A percentile compares a stretch with the other conserved stretches of the same genome.
phyloP scores from a whole-genome alignment of 2,888 invertebrate species.

The Nemapogon koenigi region DNA sequence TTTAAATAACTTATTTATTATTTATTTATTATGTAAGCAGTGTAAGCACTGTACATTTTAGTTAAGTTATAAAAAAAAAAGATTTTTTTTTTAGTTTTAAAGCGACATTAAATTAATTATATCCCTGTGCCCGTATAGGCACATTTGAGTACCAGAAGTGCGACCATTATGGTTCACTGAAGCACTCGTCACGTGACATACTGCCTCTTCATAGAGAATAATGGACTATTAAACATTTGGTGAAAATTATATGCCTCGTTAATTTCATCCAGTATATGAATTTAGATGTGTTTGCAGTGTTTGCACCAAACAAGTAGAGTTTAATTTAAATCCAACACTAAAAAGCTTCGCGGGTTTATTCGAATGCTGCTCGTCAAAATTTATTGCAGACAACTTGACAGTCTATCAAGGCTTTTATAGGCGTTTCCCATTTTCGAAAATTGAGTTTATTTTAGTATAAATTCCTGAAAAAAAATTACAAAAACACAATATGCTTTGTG shows the following conservation, averaged over 20 bases:
- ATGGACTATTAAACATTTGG: constrained; percentile 38
- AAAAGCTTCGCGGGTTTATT: constrained; percentile 4
- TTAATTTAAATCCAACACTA: background rate
- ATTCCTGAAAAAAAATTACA: background rate
- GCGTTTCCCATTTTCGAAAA: constrained; percentile 6
- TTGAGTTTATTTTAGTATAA: background rate
- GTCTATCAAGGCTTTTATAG: constrained; percentile 5
- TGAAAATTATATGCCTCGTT: constrained; percentile 25
- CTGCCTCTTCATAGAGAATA: constrained; percentile 40
- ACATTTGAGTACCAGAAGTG: no score
- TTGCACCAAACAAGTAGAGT: background rate
- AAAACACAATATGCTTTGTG: background rate
- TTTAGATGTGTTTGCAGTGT: background rate
- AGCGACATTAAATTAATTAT: no score
- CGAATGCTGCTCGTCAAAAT: constrained; percentile 4
- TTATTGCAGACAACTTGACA: constrained; percentile 9
- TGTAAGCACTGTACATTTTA: no score
- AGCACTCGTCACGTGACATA: constrained; percentile 37
- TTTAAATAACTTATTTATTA: no score
- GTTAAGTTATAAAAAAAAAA: no score
- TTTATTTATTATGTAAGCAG: no score
- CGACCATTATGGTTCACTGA: constrained; percentile 28
- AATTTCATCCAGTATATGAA: constrained; percentile 1
- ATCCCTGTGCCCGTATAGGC: no score
- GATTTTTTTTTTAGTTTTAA: no score